Evolutionary conservation across 2,113 vertebrate genomes (phyloP).

Genomic region (Ardeotis arabs): DNA sequence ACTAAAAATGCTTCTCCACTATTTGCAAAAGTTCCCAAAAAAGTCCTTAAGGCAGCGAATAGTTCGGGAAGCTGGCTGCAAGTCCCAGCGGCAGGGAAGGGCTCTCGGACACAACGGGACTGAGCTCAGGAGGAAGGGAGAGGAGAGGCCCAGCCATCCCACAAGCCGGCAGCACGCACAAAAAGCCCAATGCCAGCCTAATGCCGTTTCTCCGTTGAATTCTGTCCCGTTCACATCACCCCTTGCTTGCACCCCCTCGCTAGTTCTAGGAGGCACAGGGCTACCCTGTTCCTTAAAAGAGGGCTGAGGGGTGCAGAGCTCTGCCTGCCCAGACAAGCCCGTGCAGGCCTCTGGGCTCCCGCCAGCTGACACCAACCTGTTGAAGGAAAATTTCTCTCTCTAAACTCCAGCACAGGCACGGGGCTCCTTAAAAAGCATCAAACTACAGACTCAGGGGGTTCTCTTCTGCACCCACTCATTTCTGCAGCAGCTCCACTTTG

Average conservation of each 20-base stretch:
- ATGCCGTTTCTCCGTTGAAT: no score
- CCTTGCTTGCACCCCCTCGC: not conserved
- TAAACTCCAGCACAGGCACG: not conserved
- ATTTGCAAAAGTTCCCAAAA: not conserved
- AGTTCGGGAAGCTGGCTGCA: not conserved
- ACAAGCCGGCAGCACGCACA: fast-evolving
- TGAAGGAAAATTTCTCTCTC: not conserved
- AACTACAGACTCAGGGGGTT: not conserved
- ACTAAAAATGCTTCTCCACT: not conserved
- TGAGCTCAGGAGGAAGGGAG: not conserved
- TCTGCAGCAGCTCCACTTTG: not conserved
- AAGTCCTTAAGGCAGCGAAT: not conserved
- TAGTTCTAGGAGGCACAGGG: not conserved
- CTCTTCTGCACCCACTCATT: no score
- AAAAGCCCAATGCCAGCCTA: not conserved
- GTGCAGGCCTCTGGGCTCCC: conserved; percentile 5
- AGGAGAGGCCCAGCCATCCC: not conserved
- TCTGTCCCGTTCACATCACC: not conserved
- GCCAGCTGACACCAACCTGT: not conserved
- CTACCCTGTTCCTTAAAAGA: not conserved
- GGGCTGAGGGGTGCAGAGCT: not conserved
- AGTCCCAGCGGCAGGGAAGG: not conserved
- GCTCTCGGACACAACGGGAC: not conserved
- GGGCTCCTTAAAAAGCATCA: not conserved
- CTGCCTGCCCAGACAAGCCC: conserved; percentile 24